Conservation (phyloP, 2,113 vertebrate genomes). For the Channa maculata region DNA sequence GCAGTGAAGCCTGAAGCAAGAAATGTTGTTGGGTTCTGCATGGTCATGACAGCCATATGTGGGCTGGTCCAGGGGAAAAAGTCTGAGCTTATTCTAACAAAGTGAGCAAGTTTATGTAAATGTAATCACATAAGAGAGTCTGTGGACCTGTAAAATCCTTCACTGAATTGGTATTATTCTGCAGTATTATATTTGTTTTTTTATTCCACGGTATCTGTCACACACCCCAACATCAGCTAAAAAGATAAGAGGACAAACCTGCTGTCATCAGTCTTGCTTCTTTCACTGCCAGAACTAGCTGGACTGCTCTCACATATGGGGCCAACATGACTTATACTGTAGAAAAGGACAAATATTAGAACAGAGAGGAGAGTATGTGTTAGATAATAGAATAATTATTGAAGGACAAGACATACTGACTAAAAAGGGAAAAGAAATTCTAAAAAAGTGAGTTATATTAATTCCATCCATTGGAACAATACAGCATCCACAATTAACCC, state of each 20-base stretch:
- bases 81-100: neutral
- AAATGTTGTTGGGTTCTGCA: neutral
- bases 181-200: neutral
- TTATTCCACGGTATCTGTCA: neutral
- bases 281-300: conserved; percentile 83
- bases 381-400: neutral
- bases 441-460: no score
- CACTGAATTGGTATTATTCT: neutral
- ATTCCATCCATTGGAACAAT: no score
- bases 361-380: neutral
- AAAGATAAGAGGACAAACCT: conserved; percentile 80
- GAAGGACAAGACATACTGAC: neutral
- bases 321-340: conserved; percentile 94
- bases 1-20: neutral
- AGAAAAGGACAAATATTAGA: conserved; percentile 23
- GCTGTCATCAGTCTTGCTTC: conserved; percentile 88
- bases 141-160: neutral
- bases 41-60: neutral
- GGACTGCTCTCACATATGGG: conserved; percentile 95
- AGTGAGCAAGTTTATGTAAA: conserved; percentile 1
- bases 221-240: neutral
- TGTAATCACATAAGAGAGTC: neutral
- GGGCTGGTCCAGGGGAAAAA: neutral
- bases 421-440: neutral
- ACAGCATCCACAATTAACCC: no score